Evolutionary conservation across 2,113 vertebrate genomes (phyloP), one percentile per base, ranked within the genome.

Genomic region (Elachura formosa): DNA sequence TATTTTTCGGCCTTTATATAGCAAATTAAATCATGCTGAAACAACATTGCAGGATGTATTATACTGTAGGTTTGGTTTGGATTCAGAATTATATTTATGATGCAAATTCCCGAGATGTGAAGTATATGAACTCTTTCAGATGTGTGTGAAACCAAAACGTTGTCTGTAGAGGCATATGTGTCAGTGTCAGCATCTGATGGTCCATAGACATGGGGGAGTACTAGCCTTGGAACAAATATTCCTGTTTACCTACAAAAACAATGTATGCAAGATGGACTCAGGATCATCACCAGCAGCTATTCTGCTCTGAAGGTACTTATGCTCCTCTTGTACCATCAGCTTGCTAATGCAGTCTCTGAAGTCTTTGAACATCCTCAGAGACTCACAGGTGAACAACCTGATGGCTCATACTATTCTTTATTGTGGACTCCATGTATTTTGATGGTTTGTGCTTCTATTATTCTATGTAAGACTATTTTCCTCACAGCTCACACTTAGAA

Each of bases 191-290:
- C 36, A n/a, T 67, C 41, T 92, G 49, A 40, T 34, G 23, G 31
- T 20, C 49, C 2, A 1, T 21, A 34, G 61, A 38, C 19, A n/a
- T 3, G 5, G n/a, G 24, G 12, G 12, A 55, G 56, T 40, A 13
- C 77, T 74, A 20, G 12, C 41, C 41, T 58, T 51, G 40, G 26
- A 66, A 63, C 33, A 51, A 83, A 33, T 58, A 66, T 6, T 31
- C 9, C 34, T 33, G 18, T 34, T 73, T 90, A 10, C 33, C 17
- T 88, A 24, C 20, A 28, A 64, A 85, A 10, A 14, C 6, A 22
- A 2, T 5, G 2, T 29, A 4, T 18, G 1, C 15, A 38, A n/a
- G 52, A 54, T 11, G 6, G 36, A 34, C 9, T 36, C 18, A 14
- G 38, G 28, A 29, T 62, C 36, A 34, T 85, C 51, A 59, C 15